Base-by-base conservation (phyloP, 2,888 invertebrate genomes). In the Alitta virens region DNA sequence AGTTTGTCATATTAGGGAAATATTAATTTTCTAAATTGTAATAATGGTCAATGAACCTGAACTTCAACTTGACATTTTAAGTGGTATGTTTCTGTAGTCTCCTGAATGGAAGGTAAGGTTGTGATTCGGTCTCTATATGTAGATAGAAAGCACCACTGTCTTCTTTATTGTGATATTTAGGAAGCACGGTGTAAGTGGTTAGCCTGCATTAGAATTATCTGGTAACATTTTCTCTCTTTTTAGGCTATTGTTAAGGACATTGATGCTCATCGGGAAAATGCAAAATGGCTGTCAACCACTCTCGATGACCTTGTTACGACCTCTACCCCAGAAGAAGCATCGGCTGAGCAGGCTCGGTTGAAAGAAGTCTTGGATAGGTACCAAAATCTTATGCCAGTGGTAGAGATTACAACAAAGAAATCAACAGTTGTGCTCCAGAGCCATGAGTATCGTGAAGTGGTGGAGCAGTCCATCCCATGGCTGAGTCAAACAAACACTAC, bases 201-300 rank as follows among this genome's bases (percentile, higher is more conserved):
- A n/a, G n/a, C n/a, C n/a, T n/a, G n/a, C n/a, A n/a, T n/a, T n/a
- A n/a, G n/a, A n/a, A n/a, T n/a, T n/a, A n/a, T n/a, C n/a, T n/a
- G n/a, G n/a, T n/a, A n/a, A n/a, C n/a, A n/a, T n/a, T n/a, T n/a
- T n/a, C n/a, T 33, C 12, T 33, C 7, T 50, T 52, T 46, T 26
- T 84, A 94, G 94, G 88, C 88, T 80, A 91, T 94, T 72, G 94
- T 94, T 80, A 89, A 90, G 65, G 92, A 94, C 84, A 93, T 94
- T 40, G 94, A 95, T 79, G 87, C 87, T 63, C 91, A 92, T 80
- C 88, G 93, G 26, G 94, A 94, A 81, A 93, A 94, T 75, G 94
- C 95, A 90, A 94, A 94, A 78, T 94, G 94, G 92, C 85, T 97
- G 60, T 92, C 94, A 0, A 92, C 94, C 82, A 92, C 91, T 16